Base-by-base conservation (phyloP, 2,888 invertebrate species). In the Ommatoiulus sabulosus region DNA sequence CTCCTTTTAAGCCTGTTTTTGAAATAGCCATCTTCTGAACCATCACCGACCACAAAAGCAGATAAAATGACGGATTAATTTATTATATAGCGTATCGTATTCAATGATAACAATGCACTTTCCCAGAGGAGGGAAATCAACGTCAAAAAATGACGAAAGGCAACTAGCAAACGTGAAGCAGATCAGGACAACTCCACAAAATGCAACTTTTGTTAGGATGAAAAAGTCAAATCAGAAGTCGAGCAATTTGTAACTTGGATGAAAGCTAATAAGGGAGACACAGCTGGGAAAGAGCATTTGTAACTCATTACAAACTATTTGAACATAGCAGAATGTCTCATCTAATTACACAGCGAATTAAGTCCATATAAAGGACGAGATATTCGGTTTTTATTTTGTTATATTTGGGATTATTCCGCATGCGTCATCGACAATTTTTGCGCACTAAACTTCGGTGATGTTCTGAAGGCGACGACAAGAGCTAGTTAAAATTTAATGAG, bases 251-350 rank as follows among this genome's bases (percentile, higher is more conserved):
- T 35, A 43, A 80, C 80, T 80, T 43, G 35, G 5, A 80, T 43
- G 35, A 80, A 80, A 80, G 80, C 80, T 43, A 80, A 80, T 43
- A 80, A 80, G 80, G 35, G 35, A 24, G 80, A 35, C 80, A 80
- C 80, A 80, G 80, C 80, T 80, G 80, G 12, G 80, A 80, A 80
- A 35, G 12, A 80, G 35, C 35, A 80, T 80, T 80, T 35, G 3
- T 80, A 80, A 43, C 80, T 80, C 80, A 35, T 80, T 80, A 80
- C 35, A 72, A 72, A 72, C 10, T 24, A 72, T 72, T 72, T 72
- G 6, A 72, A 24, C 72, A 15, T 35, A 35, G 4, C 15, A 12
- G 35, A 35, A 80, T 12, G 80, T 35, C 35, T 15, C 15, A 4
- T 80, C 24, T 80, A 80, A 80, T 80, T 80, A 80, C 35, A 80